phyloP scores from a whole-genome alignment of 1,140 invertebrate species.

The Drosophila sproati region DNA sequence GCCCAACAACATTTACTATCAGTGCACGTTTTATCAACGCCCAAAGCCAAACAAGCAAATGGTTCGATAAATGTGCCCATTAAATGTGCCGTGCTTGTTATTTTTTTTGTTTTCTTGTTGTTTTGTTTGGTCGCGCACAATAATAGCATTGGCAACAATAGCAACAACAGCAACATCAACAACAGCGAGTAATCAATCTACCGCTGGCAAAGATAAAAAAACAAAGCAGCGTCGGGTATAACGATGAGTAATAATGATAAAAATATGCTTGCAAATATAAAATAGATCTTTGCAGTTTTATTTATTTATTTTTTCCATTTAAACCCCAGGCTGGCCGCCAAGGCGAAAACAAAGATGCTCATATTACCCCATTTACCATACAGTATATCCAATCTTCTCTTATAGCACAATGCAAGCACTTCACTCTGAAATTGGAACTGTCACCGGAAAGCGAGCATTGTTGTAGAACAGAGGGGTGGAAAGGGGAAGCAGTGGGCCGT shows the following conservation, averaged over 20 bases:
- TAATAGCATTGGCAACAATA: slow-evolving; percentile 13
- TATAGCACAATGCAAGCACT: slow-evolving; percentile 59
- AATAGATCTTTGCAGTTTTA: background rate
- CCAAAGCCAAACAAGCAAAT: slow-evolving; percentile 33
- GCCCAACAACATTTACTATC: slow-evolving; percentile 53
- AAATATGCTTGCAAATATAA: slow-evolving; percentile 44
- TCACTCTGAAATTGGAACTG: slow-evolving; percentile 52
- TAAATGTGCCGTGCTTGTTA: slow-evolving; percentile 65
- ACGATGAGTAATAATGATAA: slow-evolving; percentile 62
- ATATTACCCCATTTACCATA: slow-evolving; percentile 54
- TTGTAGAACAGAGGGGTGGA: slow-evolving; percentile 23
- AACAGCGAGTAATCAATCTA: slow-evolving; percentile 57
- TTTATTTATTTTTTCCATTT: no score
- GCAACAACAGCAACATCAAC: background rate
- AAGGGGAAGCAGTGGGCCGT: slow-evolving; percentile 25
- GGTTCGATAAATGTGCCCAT: slow-evolving; percentile 65
- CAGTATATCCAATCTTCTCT: slow-evolving; percentile 16
- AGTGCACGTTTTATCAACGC: slow-evolving; percentile 54
- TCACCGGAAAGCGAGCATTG: slow-evolving; percentile 68
- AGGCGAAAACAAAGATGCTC: slow-evolving; percentile 51
- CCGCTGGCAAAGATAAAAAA: slow-evolving; percentile 55
- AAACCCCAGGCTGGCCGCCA: slow-evolving; percentile 13
- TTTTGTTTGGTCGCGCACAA: background rate
- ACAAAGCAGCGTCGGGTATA: slow-evolving; percentile 35
- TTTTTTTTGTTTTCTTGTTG: slow-evolving; percentile 32